These are phyloP conservation scores for Caenorhabditis imperialis DNA, from an alignment of 2,888 invertebrate species.

Conservation along the genomic window DNA sequence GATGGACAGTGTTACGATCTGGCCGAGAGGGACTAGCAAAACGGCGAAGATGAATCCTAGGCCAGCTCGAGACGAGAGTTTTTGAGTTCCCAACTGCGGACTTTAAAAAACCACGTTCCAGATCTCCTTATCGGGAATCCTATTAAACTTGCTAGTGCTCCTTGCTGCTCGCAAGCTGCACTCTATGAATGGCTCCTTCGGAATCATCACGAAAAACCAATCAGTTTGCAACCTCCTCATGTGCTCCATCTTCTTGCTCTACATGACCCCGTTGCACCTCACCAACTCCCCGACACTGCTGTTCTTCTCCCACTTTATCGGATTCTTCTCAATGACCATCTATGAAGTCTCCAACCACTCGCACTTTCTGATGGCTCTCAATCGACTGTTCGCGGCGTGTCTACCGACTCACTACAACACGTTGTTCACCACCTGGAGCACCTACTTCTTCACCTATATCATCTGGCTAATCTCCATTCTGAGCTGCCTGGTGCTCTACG, in stretches of 20 bases:
- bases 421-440: not conserved
- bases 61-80: too few relatives aligned
- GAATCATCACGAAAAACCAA: slow-evolving; percentile 15
- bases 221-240: slow-evolving; percentile 4
- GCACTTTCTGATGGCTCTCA: slow-evolving; percentile 7
- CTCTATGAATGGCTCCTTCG: slow-evolving; percentile 13
- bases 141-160: not conserved
- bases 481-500: not conserved
- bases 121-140: not conserved
- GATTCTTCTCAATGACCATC: not conserved
- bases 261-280: slow-evolving; percentile 5
- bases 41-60: too few relatives aligned
- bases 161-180: not conserved
- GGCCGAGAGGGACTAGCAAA: too few relatives aligned
- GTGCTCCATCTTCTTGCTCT: not conserved
- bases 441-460: not conserved
- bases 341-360: slow-evolving; percentile 8
- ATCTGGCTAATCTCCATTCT: slow-evolving; percentile 4
- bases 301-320: not conserved
- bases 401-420: slow-evolving; percentile 3
- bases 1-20: too few relatives aligned
- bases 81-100: too few relatives aligned
- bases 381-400: slow-evolving; percentile 12
- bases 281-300: not conserved
- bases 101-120: too few relatives aligned